Evolutionary conservation across 1,140 invertebrate genomes (phyloP).

Genomic region (Zaprionus kolodkinae): DNA sequence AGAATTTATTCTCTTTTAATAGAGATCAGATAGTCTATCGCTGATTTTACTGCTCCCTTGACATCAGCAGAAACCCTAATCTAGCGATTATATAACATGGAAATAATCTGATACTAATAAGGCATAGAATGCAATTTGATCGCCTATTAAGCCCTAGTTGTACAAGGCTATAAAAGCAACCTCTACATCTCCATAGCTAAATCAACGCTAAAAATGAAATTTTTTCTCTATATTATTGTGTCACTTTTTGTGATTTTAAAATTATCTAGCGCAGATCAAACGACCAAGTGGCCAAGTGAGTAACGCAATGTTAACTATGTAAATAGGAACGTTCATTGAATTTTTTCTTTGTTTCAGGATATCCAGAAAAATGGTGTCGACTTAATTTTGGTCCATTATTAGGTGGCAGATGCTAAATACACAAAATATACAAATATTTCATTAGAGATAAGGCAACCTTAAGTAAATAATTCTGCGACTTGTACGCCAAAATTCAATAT

Average conservation of each 20-base stretch:
- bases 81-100: neutral
- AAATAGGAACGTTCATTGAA: neutral
- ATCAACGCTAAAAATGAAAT: neutral
- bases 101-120: neutral
- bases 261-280: neutral
- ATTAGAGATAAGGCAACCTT: too few relatives aligned
- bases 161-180: neutral
- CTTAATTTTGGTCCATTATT: neutral
- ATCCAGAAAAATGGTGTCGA: conserved; percentile 22
- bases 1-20: too few relatives aligned
- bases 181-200: neutral
- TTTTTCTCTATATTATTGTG: neutral
- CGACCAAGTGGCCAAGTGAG: neutral
- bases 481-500: too few relatives aligned
- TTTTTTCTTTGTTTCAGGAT: neutral
- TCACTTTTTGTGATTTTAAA: neutral
- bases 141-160: neutral
- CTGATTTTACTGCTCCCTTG: neutral
- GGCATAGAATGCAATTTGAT: neutral
- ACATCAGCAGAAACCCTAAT: neutral
- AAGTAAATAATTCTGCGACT: too few relatives aligned
- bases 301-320: neutral
- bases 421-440: too few relatives aligned
- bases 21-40: too few relatives aligned
- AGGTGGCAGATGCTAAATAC: conserved; percentile 9